Conservation (phyloP, 2,797 vertebrate genomes). For the Melanogrammus aeglefinus region DNA sequence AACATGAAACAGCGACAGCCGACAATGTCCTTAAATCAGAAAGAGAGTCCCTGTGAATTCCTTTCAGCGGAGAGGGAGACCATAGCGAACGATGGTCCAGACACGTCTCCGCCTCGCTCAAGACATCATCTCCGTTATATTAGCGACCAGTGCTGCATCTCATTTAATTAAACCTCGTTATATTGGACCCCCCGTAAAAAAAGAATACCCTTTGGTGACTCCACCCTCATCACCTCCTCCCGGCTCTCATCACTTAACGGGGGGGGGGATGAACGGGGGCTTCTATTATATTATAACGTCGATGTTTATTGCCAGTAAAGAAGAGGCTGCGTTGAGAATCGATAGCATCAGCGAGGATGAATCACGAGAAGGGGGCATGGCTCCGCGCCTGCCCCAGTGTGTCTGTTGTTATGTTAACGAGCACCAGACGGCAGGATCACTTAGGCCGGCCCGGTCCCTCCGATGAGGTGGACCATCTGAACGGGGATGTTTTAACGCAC, state of each 20-base stretch:
- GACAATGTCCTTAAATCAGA: not conserved
- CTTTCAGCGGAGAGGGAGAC: too few relatives aligned
- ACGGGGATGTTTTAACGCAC: not conserved
- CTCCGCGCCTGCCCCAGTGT: not conserved
- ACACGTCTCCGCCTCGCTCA: not conserved
- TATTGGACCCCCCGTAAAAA: constrained; percentile 2
- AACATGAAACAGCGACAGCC: not conserved
- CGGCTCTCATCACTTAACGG: not conserved
- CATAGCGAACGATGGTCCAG: too few relatives aligned
- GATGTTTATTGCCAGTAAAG: not conserved
- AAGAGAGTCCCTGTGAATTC: not conserved
- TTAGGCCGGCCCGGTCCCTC: not conserved
- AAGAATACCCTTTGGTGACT: not conserved
- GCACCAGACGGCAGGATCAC: not conserved
- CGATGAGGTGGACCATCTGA: not conserved
- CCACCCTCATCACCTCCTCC: too few relatives aligned
- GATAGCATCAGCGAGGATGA: not conserved
- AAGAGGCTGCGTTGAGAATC: not conserved
- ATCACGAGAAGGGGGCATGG: not conserved
- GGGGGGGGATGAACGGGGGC: not conserved
- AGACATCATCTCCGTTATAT: not conserved
- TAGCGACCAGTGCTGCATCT: not conserved
- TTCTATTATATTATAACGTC: constrained; percentile 1
- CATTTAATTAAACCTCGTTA: not conserved
- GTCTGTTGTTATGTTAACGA: not conserved